Conservation (phyloP, 2,797 vertebrate genomes). For the Pseudochirops corinnae region DNA sequence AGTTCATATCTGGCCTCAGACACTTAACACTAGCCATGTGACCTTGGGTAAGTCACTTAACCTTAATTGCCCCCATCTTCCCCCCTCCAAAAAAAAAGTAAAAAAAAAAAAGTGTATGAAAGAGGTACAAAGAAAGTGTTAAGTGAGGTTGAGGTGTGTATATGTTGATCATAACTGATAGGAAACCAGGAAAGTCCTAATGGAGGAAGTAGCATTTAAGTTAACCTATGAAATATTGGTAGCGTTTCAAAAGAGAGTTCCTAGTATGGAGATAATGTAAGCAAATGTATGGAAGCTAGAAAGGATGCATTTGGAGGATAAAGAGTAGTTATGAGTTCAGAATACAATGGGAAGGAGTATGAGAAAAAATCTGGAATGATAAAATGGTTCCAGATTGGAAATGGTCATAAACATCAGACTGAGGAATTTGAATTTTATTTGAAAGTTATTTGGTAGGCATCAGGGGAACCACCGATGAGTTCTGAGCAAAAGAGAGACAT, state of each 20-base stretch:
- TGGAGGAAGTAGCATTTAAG: not conserved
- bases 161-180: not conserved
- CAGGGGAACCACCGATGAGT: not conserved
- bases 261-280: not conserved
- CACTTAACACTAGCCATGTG: too few relatives aligned
- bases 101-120: not conserved
- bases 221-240: not conserved
- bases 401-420: not conserved
- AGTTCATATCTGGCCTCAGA: too few relatives aligned
- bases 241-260: not conserved
- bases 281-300: not conserved
- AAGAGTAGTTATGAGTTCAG: not conserved
- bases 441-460: not conserved
- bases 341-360: not conserved
- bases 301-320: not conserved
- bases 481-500: not conserved
- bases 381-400: not conserved
- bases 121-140: not conserved
- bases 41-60: too few relatives aligned
- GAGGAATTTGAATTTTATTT: not conserved
- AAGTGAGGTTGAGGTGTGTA: not conserved
- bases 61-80: too few relatives aligned
- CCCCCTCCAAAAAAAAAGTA: too few relatives aligned
- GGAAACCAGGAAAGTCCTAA: not conserved
- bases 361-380: not conserved